Base-by-base conservation (phyloP, 2,888 invertebrate species). In the Sericinus montela region DNA sequence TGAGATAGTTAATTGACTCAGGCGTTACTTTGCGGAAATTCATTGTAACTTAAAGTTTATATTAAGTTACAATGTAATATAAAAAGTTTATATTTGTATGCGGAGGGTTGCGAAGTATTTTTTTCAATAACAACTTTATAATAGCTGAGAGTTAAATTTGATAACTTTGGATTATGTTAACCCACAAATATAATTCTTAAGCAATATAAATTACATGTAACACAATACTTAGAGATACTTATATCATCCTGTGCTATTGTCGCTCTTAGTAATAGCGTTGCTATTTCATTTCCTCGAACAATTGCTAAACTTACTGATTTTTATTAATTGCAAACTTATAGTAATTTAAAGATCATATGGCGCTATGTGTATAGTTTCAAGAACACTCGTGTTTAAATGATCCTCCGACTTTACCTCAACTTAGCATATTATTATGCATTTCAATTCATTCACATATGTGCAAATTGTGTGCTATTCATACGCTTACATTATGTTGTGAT, bases 321-420 rank as follows among this genome's bases (percentile, higher is more conserved):
- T n/a, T n/a, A n/a, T n/a, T n/a, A n/a, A n/a, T 32, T 45, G 19
- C 19, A 25, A 41, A 50, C 45, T 42, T 52, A 47, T 47, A 49
- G 47, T 41, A 44, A 44, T 32, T 40, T 29, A 30, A 28, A 25
- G 34, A 47, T 25, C 7, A 25, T 8, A 36, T 39, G 36, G 28
- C 42, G 53, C 43, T 32, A 45, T 45, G 30, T 50, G 40, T 16
- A 30, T 40, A 51, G 34, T 28, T 34, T 25, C 37, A 30, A 45
- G 45, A 51, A 29, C 35, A 29, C n/a, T 11, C 39, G 47, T 36
- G 29, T 56, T 54, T 55, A 51, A 52, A 54, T 46, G 30, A 47
- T 44, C 44, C 57, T 57, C 58, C 55, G 40, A 39, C 44, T 38
- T 57, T 56, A 59, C 57, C 57, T 55, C 54, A 54, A 47, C 53